Percentiles rank a stretch among this genome's conserved stretches.
Conservation (phyloP, 1,140 invertebrate species). For the Helicoverpa armigera region DNA sequence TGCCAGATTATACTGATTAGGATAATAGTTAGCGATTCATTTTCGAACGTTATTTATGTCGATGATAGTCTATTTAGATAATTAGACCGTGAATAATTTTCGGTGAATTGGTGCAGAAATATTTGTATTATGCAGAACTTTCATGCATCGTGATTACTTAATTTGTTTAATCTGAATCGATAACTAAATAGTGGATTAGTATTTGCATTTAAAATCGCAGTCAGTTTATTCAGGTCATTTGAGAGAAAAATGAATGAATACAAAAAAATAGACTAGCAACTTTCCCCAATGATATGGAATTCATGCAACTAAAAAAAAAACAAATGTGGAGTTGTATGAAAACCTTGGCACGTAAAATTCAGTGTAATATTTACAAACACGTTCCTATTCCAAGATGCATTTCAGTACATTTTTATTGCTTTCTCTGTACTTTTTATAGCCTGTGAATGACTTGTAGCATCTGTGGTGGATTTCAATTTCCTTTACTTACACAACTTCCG, state of each 20-base stretch:
- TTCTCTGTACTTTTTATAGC: constrained; percentile 77
- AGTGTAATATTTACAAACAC: constrained; percentile 48
- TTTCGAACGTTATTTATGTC: constrained; percentile 7
- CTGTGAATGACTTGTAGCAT: constrained; percentile 79
- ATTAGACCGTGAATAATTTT: constrained; percentile 2
- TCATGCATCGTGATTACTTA: background rate
- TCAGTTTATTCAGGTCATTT: constrained; percentile 13
- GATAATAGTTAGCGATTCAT: background rate
- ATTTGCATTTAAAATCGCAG: background rate
- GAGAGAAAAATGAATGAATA: constrained; percentile 12
- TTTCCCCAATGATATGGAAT: constrained; percentile 22
- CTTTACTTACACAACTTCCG: constrained; percentile 80
- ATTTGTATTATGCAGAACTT: constrained; percentile 8
- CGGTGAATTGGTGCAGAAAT: background rate
- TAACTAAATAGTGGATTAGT: no score
- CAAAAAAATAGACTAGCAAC: background rate
- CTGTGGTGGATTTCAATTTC: constrained; percentile 83
- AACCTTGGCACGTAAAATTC: constrained; percentile 18
- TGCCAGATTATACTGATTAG: constrained; percentile 21
- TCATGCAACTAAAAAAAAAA: constrained; percentile 1
- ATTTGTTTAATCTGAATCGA: background rate
- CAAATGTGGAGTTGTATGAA: constrained; percentile 4
- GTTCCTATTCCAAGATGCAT: constrained; percentile 67
- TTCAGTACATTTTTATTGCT: constrained; percentile 75
- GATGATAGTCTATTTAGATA: constrained; percentile 4